Evolutionary conservation across 2,888 invertebrate genomes (phyloP), one percentile per base, ranked within the genome.

Genomic region (Gymnocheta viridis): DNA sequence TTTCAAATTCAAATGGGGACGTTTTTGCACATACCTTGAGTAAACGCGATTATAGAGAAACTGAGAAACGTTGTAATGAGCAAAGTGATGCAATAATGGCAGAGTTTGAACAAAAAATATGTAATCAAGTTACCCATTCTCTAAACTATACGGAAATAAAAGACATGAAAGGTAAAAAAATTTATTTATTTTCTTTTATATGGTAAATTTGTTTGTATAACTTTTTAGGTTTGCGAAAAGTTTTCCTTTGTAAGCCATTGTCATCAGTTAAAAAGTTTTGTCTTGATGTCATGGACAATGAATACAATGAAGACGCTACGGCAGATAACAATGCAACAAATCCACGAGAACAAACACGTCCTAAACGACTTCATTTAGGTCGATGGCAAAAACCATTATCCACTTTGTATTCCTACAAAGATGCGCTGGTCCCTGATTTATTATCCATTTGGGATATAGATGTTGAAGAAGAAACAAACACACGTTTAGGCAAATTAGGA

Each of bases 1-100:
- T 87, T 0, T 84, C 88, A n/a, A 91, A 87, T 54, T 91, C 91
- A 5, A 82, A 88, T 44, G 91, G 92, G 0, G 91, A 91, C 58
- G 67, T 91, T 0, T 90, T 88, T 87, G 77, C 84, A 24, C 49
- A 88, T 60, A 35, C 54, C 32, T 7, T 88, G 82, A 14, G 83
- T 64, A 14, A 86, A 84, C 56, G 78, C 29, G 58, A 87, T 76
- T 51, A 67, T 0, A 54, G 44, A 17, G 51, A 78, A 3, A 2
- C 2, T 9, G 86, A 87, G 10, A 54, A 80, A 2, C 87, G 88
- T 9, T 87, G 87, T 2, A 87, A 87, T 4, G 4, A 5, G 9
- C 78, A 86, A 7, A 88, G 88, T 4, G 80, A 79, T 17, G 87
- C 87, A 56, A 87, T 86, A 0, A 87, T 90, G 56, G 38, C 29